Percentiles rank a stretch among this genome's conserved stretches.
Evolutionary conservation across 2,113 vertebrate species (phyloP).

Genomic region (Scomber colias): DNA sequence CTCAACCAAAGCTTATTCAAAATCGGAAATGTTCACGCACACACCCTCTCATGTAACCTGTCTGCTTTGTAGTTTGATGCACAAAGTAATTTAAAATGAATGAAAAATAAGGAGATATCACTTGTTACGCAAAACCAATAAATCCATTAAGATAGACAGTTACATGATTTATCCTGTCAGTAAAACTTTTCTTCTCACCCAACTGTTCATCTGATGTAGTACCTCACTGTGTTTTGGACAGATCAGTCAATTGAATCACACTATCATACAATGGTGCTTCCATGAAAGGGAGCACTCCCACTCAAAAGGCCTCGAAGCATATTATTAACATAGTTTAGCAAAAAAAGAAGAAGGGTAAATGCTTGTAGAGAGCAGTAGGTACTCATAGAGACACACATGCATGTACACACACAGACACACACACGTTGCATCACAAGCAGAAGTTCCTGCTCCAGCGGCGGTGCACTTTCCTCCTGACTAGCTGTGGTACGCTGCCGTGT

Average conservation of each 20-base stretch:
- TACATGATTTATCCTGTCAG: slow-evolving; percentile 8
- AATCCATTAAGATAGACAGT: slow-evolving; percentile 21
- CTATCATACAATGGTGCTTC: slow-evolving; percentile 65
- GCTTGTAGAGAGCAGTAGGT: slow-evolving; percentile 55
- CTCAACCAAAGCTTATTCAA: slow-evolving; percentile 25
- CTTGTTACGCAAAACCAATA: slow-evolving; percentile 8
- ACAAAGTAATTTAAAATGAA: neutral
- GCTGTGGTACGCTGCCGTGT: slow-evolving; percentile 20
- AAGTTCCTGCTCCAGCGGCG: slow-evolving; percentile 32
- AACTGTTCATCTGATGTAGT: slow-evolving; percentile 45
- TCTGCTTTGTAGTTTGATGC: too few relatives aligned
- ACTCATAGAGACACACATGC: neutral
- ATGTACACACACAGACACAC: neutral
- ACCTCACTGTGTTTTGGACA: slow-evolving; percentile 53
- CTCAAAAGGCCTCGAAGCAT: slow-evolving; percentile 65
- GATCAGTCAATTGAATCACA: slow-evolving; percentile 62
- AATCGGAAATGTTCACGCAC: neutral
- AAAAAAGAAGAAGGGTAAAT: slow-evolving; percentile 61
- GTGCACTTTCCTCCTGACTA: slow-evolving; percentile 44
- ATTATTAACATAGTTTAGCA: slow-evolving; percentile 79
- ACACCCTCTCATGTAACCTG: too few relatives aligned
- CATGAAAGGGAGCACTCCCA: slow-evolving; percentile 70
- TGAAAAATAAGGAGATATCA: slow-evolving; percentile 12
- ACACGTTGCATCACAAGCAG: slow-evolving; percentile 61
- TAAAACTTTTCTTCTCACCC: slow-evolving; percentile 39